Conservation (phyloP, 1,140 invertebrate genomes). For the Daktulosphaira vitifoliae region DNA sequence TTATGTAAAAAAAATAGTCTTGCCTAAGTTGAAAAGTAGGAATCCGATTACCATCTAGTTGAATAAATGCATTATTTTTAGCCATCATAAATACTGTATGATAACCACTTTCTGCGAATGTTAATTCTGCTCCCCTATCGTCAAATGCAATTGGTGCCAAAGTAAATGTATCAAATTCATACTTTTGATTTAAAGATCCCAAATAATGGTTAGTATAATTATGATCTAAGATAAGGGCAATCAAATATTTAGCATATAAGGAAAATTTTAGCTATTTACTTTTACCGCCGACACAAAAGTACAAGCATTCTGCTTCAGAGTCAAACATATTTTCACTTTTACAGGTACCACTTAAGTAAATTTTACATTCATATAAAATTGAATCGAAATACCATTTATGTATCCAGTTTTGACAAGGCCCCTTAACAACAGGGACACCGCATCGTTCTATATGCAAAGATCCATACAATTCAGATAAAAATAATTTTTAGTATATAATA, state of each 20-base stretch:
- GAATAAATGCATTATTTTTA: conserved; percentile 76
- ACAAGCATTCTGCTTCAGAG: conserved; percentile 59
- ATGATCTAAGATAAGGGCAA: neutral
- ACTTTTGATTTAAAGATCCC: conserved; percentile 6
- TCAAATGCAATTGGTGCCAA: conserved; percentile 55
- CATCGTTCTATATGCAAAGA: conserved; percentile 12
- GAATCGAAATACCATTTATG: conserved; percentile 66
- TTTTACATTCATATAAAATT: conserved; percentile 53
- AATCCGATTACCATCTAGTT: conserved; percentile 73
- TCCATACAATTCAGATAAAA: neutral
- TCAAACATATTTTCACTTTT: conserved; percentile 71
- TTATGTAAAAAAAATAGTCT: neutral
- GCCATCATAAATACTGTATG: conserved; percentile 77
- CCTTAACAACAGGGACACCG: conserved; percentile 35
- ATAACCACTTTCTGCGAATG: conserved; percentile 70
- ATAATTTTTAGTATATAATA: no score
- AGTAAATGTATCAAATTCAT: conserved; percentile 14
- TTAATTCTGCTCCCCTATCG: conserved; percentile 62
- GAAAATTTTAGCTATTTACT: conserved; percentile 43
- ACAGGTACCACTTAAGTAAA: conserved; percentile 70
- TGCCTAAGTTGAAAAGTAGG: conserved; percentile 76
- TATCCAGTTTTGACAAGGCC: conserved; percentile 54
- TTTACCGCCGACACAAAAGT: conserved; percentile 52
- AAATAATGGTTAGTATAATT: neutral
- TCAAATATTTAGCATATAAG: neutral